These are phyloP conservation scores for Sebastes kiyomatsui DNA, from an alignment of 2,797 vertebrate species.

Conservation along the genomic window DNA sequence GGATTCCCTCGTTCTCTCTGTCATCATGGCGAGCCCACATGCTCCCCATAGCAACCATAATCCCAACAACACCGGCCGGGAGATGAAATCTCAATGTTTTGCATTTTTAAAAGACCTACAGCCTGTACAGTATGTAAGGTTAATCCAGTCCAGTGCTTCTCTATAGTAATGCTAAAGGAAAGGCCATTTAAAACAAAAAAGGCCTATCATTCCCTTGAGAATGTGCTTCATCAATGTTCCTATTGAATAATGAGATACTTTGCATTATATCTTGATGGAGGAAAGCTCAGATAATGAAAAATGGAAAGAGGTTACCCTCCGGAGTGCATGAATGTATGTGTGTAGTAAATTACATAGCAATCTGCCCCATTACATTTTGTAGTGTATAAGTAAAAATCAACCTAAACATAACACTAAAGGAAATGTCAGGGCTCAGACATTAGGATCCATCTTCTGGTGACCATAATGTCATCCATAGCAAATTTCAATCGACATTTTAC, in stretches of 20 bases:
- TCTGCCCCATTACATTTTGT: background rate
- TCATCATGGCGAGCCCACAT: background rate
- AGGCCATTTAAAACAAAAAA: background rate
- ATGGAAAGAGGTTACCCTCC: background rate
- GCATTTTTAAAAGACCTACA: background rate
- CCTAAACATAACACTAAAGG: background rate
- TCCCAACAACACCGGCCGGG: background rate
- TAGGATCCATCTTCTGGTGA: background rate
- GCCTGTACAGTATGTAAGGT: background rate
- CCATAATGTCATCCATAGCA: background rate
- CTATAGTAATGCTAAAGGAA: background rate
- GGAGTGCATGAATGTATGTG: background rate
- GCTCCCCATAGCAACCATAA: background rate
- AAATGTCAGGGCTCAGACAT: background rate
- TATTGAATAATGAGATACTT: no score
- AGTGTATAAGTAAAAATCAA: background rate
- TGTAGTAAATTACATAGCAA: background rate
- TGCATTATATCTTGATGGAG: background rate
- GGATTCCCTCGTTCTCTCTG: background rate
- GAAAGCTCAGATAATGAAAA: background rate
- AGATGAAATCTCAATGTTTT: background rate
- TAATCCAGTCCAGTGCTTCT: background rate
- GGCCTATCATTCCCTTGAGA: background rate
- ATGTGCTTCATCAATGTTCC: no score
- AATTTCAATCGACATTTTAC: background rate